These are phyloP conservation scores for Rhegmatorhina hoffmannsi DNA, from an alignment of 2,113 vertebrate species.

Conservation along the genomic window DNA sequence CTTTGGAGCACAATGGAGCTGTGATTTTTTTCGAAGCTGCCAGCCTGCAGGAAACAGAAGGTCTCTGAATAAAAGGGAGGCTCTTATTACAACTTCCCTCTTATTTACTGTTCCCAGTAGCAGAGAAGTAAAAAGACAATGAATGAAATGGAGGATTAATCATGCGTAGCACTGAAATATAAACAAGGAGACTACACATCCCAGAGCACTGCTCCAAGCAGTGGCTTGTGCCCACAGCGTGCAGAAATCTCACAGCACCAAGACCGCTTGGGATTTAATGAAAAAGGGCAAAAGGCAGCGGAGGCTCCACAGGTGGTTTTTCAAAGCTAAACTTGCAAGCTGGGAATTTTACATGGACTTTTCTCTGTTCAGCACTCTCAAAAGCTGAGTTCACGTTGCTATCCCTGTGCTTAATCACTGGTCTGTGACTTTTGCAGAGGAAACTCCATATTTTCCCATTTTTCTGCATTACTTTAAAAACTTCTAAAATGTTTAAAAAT, in stretches of 20 bases:
- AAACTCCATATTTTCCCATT: background rate
- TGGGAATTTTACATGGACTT: background rate
- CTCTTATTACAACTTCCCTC: constrained; percentile 64
- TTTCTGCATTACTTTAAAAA: background rate
- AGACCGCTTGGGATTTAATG: background rate
- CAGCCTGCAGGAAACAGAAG: constrained; percentile 67
- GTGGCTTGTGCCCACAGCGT: accelerated
- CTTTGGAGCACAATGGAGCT: constrained; percentile 30
- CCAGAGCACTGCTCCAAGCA: background rate
- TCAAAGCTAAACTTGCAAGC: background rate
- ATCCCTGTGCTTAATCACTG: background rate
- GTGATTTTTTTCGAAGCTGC: constrained; percentile 18
- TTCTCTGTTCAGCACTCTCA: background rate
- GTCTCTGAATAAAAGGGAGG: constrained; percentile 58
- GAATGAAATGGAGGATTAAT: constrained; percentile 53
- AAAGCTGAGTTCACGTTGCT: background rate
- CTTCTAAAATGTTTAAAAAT: background rate
- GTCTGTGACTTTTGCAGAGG: background rate
- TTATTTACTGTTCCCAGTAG: constrained; percentile 66
- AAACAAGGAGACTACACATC: background rate
- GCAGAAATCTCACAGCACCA: background rate
- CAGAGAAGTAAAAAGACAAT: constrained; percentile 49
- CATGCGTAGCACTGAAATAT: background rate
- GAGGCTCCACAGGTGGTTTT: background rate
- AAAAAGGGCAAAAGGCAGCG: background rate